These are phyloP conservation scores for Palythoa grandiflora DNA, from an alignment of 92 coral and sea anemone genomes.

Conservation along the genomic window DNA sequence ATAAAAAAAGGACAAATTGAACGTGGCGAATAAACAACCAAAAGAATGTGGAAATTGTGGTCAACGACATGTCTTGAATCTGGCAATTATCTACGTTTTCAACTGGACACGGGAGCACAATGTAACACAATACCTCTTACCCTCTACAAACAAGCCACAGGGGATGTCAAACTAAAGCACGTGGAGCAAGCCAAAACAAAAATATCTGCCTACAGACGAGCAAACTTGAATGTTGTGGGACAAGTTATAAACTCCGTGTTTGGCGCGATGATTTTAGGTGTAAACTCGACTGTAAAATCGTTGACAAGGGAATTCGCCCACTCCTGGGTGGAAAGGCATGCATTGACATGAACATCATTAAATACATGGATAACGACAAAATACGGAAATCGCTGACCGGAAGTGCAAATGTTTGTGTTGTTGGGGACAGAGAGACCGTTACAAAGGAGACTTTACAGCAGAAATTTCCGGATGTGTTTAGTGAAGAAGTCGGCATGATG, in stretches of 20 bases:
- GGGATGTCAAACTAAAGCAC: slow-evolving; percentile 2
- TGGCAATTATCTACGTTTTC: slow-evolving; percentile 35
- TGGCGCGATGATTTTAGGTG: background rate
- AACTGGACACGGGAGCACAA: slow-evolving; percentile 26
- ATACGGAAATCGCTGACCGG: background rate
- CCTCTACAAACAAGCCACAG: slow-evolving; percentile 36
- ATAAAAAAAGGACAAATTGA: too few relatives aligned
- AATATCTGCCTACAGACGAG: background rate
- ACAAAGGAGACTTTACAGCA: too few relatives aligned
- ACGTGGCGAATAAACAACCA: background rate
- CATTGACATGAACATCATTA: background rate
- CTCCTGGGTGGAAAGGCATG: background rate
- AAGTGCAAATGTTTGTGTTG: background rate
- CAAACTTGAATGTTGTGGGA: background rate
- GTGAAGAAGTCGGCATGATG: too few relatives aligned
- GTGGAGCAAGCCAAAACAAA: background rate
- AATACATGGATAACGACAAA: background rate
- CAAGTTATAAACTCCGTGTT: background rate
- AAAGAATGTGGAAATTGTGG: slow-evolving; percentile 13
- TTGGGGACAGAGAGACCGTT: background rate
- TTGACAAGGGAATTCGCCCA: background rate
- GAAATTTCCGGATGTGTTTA: too few relatives aligned
- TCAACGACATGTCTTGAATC: slow-evolving; percentile 17
- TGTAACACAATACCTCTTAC: slow-evolving; percentile 39
- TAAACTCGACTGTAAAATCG: too few relatives aligned